Base-by-base conservation (phyloP, 2,888 invertebrate genomes). In the Scotopteryx bipunctaria region DNA sequence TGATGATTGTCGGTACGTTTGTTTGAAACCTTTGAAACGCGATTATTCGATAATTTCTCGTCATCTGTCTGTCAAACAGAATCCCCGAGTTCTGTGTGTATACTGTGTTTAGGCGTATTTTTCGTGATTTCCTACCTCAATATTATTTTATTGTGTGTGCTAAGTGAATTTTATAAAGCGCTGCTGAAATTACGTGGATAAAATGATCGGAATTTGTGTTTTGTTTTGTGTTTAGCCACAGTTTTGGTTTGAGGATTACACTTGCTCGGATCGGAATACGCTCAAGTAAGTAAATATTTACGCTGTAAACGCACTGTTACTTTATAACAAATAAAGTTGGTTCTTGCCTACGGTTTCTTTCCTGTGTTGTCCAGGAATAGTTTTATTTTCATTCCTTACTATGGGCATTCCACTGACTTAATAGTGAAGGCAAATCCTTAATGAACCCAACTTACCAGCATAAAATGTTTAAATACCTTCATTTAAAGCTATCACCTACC, bases 281-380 rank as follows among this genome's bases (percentile, higher is more conserved):
- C 71, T 68, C 76, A 80, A 73, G 89, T 89, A 76, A 88, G 88
- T 89, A 86, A 87, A 87, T 86, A 86, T 86, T 85, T 81, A 83
- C 69, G 55, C 63, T 72, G 65, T 54, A 57, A 55, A 61, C 57
- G 15, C 17, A 23, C 46, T 37, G 40, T 41, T 50, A 41, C 32
- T 25, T 16, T 11, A 23, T 5, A 16, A 19, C 11, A 19, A 41
- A 13, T 31, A 11, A 17, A 14, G 5, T 21, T 21, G 13, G 3
- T 15, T 42, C 14, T n/a, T n/a, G n/a, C n/a, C 11, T 14, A 15
- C 9, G 9, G n/a, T n/a, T n/a, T n/a, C n/a, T 25, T 27, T 17
- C 17, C 35, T 36, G 17, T 11, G 9, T 29, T 29, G 9, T 37
- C 29, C 27, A 4, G 37, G 37, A 45, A 45, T 45, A 37, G 37